These are phyloP conservation scores for Drosophila orosa DNA, from an alignment of 1,140 invertebrate species.

Conservation along the genomic window DNA sequence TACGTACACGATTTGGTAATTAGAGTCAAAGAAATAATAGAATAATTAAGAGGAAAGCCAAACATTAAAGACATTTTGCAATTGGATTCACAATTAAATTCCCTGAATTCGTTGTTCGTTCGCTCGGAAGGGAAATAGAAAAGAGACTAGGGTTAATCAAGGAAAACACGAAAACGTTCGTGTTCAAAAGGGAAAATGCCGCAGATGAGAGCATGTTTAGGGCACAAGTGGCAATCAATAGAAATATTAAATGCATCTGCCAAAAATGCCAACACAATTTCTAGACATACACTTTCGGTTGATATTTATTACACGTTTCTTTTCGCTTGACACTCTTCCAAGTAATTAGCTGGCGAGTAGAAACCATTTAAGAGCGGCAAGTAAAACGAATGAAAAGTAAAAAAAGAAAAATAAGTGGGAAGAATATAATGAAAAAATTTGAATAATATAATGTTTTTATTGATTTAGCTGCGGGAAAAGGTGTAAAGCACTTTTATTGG, in stretches of 20 bases:
- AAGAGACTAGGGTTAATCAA: slow-evolving; percentile 56
- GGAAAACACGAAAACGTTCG: slow-evolving; percentile 56
- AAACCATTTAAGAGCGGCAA: slow-evolving; percentile 38
- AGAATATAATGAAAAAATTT: slow-evolving; percentile 5
- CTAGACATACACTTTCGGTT: slow-evolving; percentile 16
- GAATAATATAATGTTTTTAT: slow-evolving; percentile 53
- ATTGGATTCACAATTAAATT: slow-evolving; percentile 8
- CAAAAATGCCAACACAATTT: slow-evolving; percentile 47
- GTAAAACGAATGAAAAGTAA: too few species aligned
- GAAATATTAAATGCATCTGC: slow-evolving; percentile 52
- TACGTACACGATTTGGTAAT: slow-evolving; percentile 30
- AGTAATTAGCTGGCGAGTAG: slow-evolving; percentile 54
- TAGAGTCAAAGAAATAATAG: slow-evolving; percentile 14
- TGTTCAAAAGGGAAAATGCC: slow-evolving; percentile 23
- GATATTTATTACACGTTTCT: slow-evolving; percentile 8
- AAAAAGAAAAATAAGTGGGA: slow-evolving; percentile 6
- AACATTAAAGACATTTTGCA: slow-evolving; percentile 26
- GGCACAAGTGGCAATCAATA: slow-evolving; percentile 37
- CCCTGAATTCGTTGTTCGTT: slow-evolving; percentile 2
- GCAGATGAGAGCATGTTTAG: not conserved
- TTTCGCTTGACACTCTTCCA: slow-evolving; percentile 46
- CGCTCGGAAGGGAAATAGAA: slow-evolving; percentile 5
- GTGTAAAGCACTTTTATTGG: slow-evolving; percentile 53
- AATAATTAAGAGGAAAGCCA: slow-evolving; percentile 3
- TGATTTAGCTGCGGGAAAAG: slow-evolving; percentile 63